Evolutionary conservation across 2,888 invertebrate genomes (phyloP), one percentile per base, ranked within the genome.

Genomic region (Campoplex capitator): DNA sequence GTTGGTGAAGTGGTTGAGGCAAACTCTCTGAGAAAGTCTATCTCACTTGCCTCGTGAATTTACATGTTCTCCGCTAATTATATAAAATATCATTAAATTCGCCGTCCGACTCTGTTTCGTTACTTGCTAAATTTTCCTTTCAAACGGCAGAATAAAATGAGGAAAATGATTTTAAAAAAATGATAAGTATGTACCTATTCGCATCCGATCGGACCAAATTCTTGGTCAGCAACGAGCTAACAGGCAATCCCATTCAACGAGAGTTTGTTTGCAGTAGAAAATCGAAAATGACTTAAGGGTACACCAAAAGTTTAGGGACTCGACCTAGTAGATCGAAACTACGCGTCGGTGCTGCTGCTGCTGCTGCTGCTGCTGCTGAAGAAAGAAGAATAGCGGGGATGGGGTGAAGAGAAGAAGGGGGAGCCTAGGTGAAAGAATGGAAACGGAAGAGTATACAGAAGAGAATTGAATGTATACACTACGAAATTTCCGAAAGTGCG

Each of bases 401-500:
- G 38, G 38, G 38, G 38, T 6, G 42, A 9, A 9, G 9, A 9
- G 42, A 23, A 23, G 71, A 23, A 35, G 56, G 13, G 28, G 28
- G 51, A n/a, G 28, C 32, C 32, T 4, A 16, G 23, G 28, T 56
- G 32, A 74, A 35, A 65, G 62, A 18, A 73, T 32, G 32, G 73
- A 51, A 32, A 16, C 45, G 51, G 32, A 35, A 35, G 8, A 38
- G 51, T 35, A 45, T n/a, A 35, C 56, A 35, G 42, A 70, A 75
- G 78, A 35, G 56, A 85, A 77, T 32, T 38, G 38, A 81, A 58
- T 51, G 79, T 62, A 76, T 67, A 80, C 38, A 28, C 42, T 7
- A 18, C 75, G 79, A 87, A 86, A 85, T 90, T 91, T 90, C 88
- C 89, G 88, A 88, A 88, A 90, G 89, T 88, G 88, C 32, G 56